Conservation (phyloP, 2,797 vertebrate genomes). For the Alfaro cultratus region DNA sequence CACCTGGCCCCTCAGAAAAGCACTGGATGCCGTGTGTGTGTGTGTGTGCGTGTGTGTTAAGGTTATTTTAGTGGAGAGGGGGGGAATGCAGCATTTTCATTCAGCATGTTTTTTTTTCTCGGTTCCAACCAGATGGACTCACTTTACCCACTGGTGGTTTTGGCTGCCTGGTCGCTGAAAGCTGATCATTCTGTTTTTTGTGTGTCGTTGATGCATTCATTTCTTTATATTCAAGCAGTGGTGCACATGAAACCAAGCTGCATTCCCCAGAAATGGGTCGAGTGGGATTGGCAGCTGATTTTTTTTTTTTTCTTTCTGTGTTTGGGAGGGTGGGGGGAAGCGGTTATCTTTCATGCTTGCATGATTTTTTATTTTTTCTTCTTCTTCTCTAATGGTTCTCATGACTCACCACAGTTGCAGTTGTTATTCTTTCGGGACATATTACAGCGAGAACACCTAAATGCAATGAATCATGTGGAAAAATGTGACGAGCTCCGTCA, state of each 20-base stretch:
- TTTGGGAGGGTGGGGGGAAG: too few relatives aligned
- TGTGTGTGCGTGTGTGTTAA: conserved; percentile 33
- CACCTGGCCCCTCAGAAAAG: conserved; percentile 66
- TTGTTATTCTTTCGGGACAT: conserved; percentile 49
- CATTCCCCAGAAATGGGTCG: conserved; percentile 1
- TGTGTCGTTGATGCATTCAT: conserved; percentile 64
- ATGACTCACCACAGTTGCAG: conserved; percentile 38
- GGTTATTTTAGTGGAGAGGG: conserved; percentile 54
- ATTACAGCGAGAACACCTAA: conserved; percentile 47
- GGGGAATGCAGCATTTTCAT: conserved; percentile 62
- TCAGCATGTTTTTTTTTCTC: conserved; percentile 46
- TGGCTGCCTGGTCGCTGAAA: conserved; percentile 74
- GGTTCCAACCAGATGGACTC: conserved; percentile 66
- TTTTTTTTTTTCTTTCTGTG: background rate
- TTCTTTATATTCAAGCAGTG: conserved; percentile 58
- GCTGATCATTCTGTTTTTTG: conserved; percentile 68
- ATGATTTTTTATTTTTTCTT: conserved; percentile 15
- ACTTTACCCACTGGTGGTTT: conserved; percentile 71
- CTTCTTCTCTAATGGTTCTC: conserved; percentile 8
- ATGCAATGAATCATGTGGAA: conserved; percentile 48
- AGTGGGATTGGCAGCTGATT: conserved; percentile 50
- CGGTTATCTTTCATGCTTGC: background rate
- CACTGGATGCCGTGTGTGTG: conserved; percentile 12
- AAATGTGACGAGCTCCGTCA: conserved; percentile 13
- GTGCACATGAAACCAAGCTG: conserved; percentile 34